These are phyloP conservation scores for Notolepis coatsorum DNA, from an alignment of 2,797 vertebrate species.

Conservation along the genomic window DNA sequence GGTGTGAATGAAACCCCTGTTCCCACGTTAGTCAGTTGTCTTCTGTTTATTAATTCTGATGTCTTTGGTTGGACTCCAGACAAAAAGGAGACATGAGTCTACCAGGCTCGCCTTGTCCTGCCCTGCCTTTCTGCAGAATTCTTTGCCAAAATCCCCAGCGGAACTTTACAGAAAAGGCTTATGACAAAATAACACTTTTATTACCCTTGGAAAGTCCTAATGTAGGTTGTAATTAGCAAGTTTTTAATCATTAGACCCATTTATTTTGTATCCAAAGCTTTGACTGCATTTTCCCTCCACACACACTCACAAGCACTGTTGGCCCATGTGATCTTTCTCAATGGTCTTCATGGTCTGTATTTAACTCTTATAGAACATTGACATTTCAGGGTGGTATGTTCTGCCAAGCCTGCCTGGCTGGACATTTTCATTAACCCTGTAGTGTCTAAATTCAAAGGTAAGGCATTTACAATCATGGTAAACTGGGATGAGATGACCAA, in stretches of 20 bases:
- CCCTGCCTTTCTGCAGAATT: neutral
- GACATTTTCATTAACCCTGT: no score
- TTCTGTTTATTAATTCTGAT: neutral
- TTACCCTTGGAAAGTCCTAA: slow-evolving; percentile 19
- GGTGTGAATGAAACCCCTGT: neutral
- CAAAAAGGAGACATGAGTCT: neutral
- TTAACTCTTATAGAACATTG: no score
- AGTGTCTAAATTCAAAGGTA: no score
- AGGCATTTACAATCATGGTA: no score
- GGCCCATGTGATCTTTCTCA: neutral
- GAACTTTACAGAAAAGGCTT: neutral
- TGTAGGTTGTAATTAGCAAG: slow-evolving; percentile 12
- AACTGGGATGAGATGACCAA: no score
- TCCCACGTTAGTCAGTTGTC: neutral
- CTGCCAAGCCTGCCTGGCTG: no score
- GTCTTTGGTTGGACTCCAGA: neutral
- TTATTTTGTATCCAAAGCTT: slow-evolving; percentile 4
- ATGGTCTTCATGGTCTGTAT: no score
- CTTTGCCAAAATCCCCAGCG: neutral
- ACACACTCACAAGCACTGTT: neutral
- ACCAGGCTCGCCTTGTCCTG: neutral
- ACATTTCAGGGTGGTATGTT: no score
- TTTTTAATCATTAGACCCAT: slow-evolving; percentile 11
- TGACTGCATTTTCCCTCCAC: slow-evolving; percentile 1
- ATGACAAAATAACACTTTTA: slow-evolving; percentile 6